A percentile compares a stretch with the other conserved stretches of the same genome.
phyloP scores from a whole-genome alignment of 30 jellyfish, hydroid and myxozoan species.

The Morbakka virulenta region DNA sequence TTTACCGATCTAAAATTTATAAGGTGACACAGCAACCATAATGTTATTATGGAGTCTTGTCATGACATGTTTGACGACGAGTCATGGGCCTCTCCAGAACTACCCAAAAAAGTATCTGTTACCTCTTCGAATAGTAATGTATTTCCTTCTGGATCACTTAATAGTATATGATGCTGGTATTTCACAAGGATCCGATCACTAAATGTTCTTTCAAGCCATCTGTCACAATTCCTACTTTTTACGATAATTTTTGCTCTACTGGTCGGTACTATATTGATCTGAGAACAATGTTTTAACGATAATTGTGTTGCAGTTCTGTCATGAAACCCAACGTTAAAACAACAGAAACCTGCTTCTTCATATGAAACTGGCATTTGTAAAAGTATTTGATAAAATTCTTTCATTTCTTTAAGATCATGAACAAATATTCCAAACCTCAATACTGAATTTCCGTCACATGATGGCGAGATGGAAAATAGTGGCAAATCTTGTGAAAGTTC shows the following conservation, averaged over 20 bases:
- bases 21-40: too few species aligned
- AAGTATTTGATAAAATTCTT: constrained; percentile 36
- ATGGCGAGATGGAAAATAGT: constrained; percentile 16
- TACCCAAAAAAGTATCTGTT: too few species aligned
- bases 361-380: constrained; percentile 25
- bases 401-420: constrained; percentile 24
- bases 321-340: constrained; percentile 27
- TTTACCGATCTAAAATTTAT: too few species aligned
- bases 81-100: too few species aligned
- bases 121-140: constrained; percentile 23
- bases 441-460: neutral
- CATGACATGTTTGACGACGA: too few species aligned
- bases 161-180: too few species aligned
- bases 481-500: constrained; percentile 52
- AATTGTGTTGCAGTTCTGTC: constrained; percentile 25
- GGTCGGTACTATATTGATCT: constrained; percentile 33
- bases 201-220: too few species aligned
- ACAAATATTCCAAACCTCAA: constrained; percentile 39
- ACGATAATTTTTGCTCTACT: too few species aligned
- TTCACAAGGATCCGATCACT: too few species aligned
- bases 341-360: constrained; percentile 52
- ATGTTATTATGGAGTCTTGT: too few species aligned
- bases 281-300: constrained; percentile 46
- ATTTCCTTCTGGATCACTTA: constrained; percentile 67
- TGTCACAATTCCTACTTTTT: too few species aligned